Evolutionary conservation across 2,797 vertebrate genomes (phyloP), one percentile per base, ranked within the genome.

Genomic region (Fundulus diaphanus): DNA sequence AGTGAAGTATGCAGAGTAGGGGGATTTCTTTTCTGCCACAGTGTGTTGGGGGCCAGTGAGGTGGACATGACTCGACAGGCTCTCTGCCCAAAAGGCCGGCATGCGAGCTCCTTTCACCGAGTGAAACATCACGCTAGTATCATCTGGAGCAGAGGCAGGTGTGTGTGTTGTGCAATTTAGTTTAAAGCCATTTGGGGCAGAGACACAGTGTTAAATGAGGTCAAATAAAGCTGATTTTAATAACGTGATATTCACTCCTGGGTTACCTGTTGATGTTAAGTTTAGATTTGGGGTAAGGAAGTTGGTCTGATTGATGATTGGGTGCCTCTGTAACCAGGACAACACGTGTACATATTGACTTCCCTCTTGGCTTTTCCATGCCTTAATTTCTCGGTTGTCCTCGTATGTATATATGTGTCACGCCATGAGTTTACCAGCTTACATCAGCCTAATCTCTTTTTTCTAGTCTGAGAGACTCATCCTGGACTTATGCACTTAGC

Each of bases 1-100:
- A 72, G 82, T n/a, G 84, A 79, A 65, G 82, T 76, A 29, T 77
- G 70, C 69, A n/a, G 72, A 61, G 76, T 24, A n/a, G 59, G 71
- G 81, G 86, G 84, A 79, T 88, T 89, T 89, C 84, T 90, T 80
- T 18, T 68, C 78, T 79, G 77, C 81, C 48, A 11, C 61, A 57
- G 54, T 71, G 73, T 24, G 44, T 80, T 56, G 76, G 4, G n/a
- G 35, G 49, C 35, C 51, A 63, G 59, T 7, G n/a, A 76, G 33
- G 68, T 37, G 71, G 80, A 89, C 78, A 68, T 78, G 72, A 81
- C 78, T 78, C 3, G 69, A 83, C 77, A 84, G 63, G 73, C 84
- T 72, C 70, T 73, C 59, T 6, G 77, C 46, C 77, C 69, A 70
- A 82, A 82, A 73, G 88, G 78, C 27, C 9, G 5, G 75, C 89